Percentiles rank a stretch among this genome's conserved stretches.
Conservation (phyloP, 1,140 invertebrate genomes). For the Formica exsecta region DNA sequence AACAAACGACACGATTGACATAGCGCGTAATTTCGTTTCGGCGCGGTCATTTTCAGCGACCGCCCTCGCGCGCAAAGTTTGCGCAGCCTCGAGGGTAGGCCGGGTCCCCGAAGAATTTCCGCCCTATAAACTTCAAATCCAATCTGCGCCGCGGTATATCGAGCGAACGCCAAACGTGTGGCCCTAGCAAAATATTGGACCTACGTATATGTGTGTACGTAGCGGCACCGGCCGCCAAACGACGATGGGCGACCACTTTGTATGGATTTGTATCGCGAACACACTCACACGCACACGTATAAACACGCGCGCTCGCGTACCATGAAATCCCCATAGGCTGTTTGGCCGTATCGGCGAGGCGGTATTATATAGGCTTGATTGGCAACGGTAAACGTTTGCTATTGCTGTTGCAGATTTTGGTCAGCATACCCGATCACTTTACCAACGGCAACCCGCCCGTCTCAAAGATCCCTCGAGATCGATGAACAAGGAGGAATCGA, state of each 20-base stretch:
- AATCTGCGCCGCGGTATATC: slow-evolving; percentile 85
- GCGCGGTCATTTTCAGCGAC: slow-evolving; percentile 39
- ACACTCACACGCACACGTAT: not conserved
- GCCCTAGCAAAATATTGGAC: slow-evolving; percentile 84
- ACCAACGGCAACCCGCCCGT: slow-evolving; percentile 16
- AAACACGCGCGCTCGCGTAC: slow-evolving; percentile 27
- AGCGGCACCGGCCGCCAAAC: not conserved
- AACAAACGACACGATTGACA: slow-evolving; percentile 49
- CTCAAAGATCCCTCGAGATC: slow-evolving; percentile 21
- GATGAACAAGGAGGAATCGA: slow-evolving; percentile 25
- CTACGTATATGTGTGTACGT: slow-evolving; percentile 20
- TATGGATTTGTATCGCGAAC: slow-evolving; percentile 43
- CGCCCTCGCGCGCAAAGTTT: slow-evolving; percentile 35
- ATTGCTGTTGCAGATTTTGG: slow-evolving; percentile 71
- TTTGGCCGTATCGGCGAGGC: slow-evolving; percentile 81
- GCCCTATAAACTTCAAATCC: slow-evolving; percentile 86
- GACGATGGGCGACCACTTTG: slow-evolving; percentile 7
- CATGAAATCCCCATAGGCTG: slow-evolving; percentile 82
- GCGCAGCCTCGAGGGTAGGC: slow-evolving; percentile 49
- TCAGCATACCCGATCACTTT: slow-evolving; percentile 59
- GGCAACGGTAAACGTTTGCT: slow-evolving; percentile 86
- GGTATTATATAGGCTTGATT: slow-evolving; percentile 86
- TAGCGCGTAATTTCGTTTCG: slow-evolving; percentile 46
- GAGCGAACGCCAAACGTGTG: slow-evolving; percentile 81
- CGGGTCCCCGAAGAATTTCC: slow-evolving; percentile 82